phyloP scores from a whole-genome alignment of 2,113 vertebrate genomes.

The Epinephelus moara region DNA sequence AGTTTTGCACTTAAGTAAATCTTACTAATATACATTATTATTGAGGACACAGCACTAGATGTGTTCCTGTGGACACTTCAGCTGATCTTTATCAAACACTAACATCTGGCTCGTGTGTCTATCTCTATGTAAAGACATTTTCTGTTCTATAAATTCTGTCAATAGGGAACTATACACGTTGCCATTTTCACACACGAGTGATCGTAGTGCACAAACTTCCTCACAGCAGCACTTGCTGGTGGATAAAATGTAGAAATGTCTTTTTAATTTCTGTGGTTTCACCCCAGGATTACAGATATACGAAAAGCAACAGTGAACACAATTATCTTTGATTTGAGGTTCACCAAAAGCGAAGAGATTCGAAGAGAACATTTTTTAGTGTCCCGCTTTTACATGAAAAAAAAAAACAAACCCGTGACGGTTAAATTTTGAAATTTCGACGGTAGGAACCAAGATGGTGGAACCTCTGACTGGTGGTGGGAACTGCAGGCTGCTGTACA shows the following conservation, averaged over 20 bases:
- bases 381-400: neutral
- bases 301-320: neutral
- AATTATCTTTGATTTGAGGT: neutral
- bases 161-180: neutral
- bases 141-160: neutral
- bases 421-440: slow-evolving; percentile 61
- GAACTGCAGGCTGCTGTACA: slow-evolving; percentile 25
- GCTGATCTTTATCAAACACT: neutral
- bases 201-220: neutral
- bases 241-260: neutral
- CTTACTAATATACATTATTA: neutral
- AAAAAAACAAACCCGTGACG: slow-evolving; percentile 7
- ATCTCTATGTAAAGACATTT: neutral
- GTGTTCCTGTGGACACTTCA: neutral
- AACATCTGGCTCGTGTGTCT: neutral
- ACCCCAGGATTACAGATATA: neutral
- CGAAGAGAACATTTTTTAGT: accelerated
- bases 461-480: slow-evolving; percentile 51
- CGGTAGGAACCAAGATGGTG: slow-evolving; percentile 76
- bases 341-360: neutral
- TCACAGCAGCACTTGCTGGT: neutral
- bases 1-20: slow-evolving; percentile 4
- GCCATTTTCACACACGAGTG: neutral
- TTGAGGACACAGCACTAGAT: neutral
- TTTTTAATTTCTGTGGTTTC: neutral